Percentiles rank a stretch among this genome's conserved stretches.
Conservation (phyloP, 2,113 vertebrate species). For the Triplophysa tibetana region DNA sequence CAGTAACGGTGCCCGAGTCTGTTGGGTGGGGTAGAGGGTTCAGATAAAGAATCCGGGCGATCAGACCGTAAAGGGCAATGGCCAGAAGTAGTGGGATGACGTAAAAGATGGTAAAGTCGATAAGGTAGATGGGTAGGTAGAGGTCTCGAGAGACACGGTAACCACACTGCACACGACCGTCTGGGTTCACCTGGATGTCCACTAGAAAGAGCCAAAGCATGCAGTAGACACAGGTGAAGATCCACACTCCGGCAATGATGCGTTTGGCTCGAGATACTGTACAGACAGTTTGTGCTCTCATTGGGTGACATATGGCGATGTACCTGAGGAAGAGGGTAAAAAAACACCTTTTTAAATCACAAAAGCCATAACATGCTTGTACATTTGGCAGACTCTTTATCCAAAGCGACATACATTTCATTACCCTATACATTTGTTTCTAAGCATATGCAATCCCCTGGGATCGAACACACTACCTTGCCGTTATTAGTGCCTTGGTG, state of each 20-base stretch:
- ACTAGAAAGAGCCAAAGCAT: constrained; percentile 83
- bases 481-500: too few species aligned
- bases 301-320: constrained; percentile 79
- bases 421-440: too few species aligned
- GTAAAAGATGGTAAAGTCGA: constrained; percentile 82
- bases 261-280: constrained; percentile 77
- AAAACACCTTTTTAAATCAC: not conserved
- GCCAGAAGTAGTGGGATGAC: constrained; percentile 75
- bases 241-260: constrained; percentile 75
- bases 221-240: constrained; percentile 77
- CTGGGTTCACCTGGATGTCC: constrained; percentile 72
- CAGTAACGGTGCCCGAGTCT: constrained; percentile 48
- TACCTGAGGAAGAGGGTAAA: constrained; percentile 64
- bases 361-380: too few species aligned
- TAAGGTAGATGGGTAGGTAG: constrained; percentile 82
- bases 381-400: too few species aligned
- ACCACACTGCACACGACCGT: constrained; percentile 72
- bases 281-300: constrained; percentile 76
- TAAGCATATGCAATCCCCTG: too few species aligned
- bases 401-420: too few species aligned
- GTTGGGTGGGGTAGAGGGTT: constrained; percentile 68
- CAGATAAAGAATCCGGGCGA: constrained; percentile 75
- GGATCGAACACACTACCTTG: too few species aligned
- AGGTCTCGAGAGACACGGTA: constrained; percentile 81
- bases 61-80: constrained; percentile 76